phyloP scores from a whole-genome alignment of 1,140 invertebrate genomes.

The Cecropterus lyciades region DNA sequence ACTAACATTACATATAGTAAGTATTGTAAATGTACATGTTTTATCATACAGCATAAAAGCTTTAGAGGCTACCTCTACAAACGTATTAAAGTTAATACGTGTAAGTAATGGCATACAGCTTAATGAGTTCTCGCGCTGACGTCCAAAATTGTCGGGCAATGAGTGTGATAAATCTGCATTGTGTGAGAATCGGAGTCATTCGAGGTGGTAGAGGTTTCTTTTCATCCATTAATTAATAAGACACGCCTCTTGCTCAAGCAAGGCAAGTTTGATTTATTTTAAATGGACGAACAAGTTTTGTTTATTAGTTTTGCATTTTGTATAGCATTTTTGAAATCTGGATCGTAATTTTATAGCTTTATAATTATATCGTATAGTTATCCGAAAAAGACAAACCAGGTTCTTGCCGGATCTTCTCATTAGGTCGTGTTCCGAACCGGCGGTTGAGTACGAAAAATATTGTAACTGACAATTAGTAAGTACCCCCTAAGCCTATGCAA shows the following conservation, averaged over 20 bases:
- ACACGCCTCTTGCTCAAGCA: conserved; percentile 65
- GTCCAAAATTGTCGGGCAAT: conserved; percentile 71
- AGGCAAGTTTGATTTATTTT: not conserved
- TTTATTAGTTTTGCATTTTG: no score
- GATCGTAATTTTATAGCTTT: no score
- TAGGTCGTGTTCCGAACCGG: no score
- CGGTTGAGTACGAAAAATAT: no score
- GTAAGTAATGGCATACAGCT: conserved; percentile 50
- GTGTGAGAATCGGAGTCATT: conserved; percentile 69
- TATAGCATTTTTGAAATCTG: no score
- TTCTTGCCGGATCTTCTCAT: no score
- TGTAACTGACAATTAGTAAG: no score
- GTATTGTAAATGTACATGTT: no score
- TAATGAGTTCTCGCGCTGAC: conserved; percentile 75
- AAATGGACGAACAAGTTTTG: not conserved
- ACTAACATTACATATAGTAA: no score
- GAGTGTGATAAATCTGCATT: conserved; percentile 70
- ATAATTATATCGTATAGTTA: no score
- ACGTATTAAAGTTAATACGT: conserved; percentile 24
- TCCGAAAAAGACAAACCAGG: no score
- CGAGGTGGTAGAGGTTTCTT: conserved; percentile 53
- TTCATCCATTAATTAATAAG: conserved; percentile 73
- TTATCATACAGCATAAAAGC: not conserved
- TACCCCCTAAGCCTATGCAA: no score
- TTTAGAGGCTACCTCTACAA: not conserved